Base-by-base conservation (phyloP, 2,888 invertebrate genomes). In the Troides helena region DNA sequence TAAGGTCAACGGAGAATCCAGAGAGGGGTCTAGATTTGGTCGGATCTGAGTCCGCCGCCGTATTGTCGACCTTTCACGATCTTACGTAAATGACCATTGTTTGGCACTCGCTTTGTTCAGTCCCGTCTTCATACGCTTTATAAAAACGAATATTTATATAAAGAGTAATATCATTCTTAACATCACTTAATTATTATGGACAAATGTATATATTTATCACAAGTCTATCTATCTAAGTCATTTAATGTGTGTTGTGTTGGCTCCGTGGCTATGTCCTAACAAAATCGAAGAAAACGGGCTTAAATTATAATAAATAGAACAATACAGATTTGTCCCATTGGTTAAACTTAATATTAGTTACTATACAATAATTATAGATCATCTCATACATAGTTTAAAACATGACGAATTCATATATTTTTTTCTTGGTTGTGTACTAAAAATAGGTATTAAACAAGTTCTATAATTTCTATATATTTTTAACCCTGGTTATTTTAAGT, bases 31-130 rank as follows among this genome's bases (percentile, higher is more conserved):
- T 53, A 6, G 53, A 60, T 53, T 46, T 21, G 62, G 12, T 62
- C 17, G 23, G 56, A 61, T 30, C 67, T 14, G n/a, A 14, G 30
- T 14, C 61, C 36, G 60, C 56, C 39, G 18, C 39, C 56, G 10
- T 18, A 18, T 62, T 25, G 10, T 6, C 43, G 58, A 68, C 68
- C 68, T 58, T 56, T 58, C 30, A 10, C 46, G 43, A 14, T 18
- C 23, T 69, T 69, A 60, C 62, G 50, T 69, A 69, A 69, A 21
- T 50, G 14, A 25, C 62, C 62, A 69, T 65, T 69, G 65, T 65
- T 69, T 65, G 30, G 36, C 53, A 69, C 61, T 30, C 60, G 56
- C 65, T 57, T 69, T 10, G 36, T 56, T 61, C 61, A 30, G 56
- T 61, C 57, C n/a, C 43, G 17, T 53, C 23, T 62, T 65, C 61